Conservation (phyloP, 2,113 vertebrate species). For the Nothobranchius furzeri region DNA sequence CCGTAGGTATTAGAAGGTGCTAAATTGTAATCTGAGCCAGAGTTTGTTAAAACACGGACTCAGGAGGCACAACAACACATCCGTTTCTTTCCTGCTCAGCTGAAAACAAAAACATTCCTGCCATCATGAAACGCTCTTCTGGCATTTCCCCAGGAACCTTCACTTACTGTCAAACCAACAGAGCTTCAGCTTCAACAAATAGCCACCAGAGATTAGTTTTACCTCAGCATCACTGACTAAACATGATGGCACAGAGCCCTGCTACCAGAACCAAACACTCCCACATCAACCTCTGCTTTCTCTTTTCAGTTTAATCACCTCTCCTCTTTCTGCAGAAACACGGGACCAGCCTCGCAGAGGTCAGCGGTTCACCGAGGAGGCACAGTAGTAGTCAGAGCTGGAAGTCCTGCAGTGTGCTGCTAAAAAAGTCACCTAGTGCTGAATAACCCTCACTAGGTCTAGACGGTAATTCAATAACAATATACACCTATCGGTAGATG, state of each 20-base stretch:
- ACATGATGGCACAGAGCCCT: constrained; percentile 1
- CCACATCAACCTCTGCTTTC: constrained; percentile 13
- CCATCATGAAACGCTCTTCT: constrained; percentile 33
- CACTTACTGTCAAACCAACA: constrained; percentile 62
- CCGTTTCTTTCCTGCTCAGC: constrained; percentile 28
- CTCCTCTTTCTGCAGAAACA: constrained; percentile 9
- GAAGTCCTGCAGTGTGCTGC: constrained; percentile 18
- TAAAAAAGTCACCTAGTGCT: constrained; percentile 56
- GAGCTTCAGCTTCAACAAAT: constrained; percentile 21
- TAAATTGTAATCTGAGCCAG: constrained; percentile 16
- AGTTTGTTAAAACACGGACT: constrained; percentile 1
- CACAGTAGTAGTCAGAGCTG: constrained; percentile 13
- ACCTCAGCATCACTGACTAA: constrained; percentile 9
- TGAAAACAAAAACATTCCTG: constrained; percentile 60
- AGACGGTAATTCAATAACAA: too few relatives aligned
- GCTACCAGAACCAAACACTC: constrained; percentile 35
- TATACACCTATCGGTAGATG: too few relatives aligned
- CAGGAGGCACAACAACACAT: constrained; percentile 26
- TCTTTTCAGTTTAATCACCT: constrained; percentile 9
- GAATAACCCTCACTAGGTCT: constrained; percentile 54
- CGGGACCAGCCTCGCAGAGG: constrained; percentile 15
- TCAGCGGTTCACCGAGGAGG: constrained; percentile 19
- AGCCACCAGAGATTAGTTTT: constrained; percentile 12
- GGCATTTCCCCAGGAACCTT: constrained; percentile 67
- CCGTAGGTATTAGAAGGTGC: not conserved